Evolutionary conservation across 2,113 vertebrate species (phyloP).

Genomic region (Scortum barcoo): DNA sequence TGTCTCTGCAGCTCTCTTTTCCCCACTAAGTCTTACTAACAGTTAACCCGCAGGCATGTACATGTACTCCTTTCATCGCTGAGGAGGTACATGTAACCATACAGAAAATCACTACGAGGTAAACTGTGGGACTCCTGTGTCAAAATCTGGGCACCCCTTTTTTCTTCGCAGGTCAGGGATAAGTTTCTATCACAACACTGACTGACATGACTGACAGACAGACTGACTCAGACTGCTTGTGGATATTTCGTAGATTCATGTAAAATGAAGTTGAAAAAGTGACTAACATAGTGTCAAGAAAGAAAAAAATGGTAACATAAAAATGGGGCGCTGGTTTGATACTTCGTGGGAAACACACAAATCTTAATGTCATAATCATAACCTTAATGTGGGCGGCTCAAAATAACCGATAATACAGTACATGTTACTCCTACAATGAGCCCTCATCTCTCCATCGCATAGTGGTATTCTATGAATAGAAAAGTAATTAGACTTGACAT

Average conservation of each 20-base stretch:
- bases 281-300: background rate
- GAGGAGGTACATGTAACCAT: slow-evolving; percentile 63
- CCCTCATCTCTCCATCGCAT: background rate
- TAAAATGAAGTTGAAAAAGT: slow-evolving; percentile 31
- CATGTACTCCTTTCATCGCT: slow-evolving; percentile 75
- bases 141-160: slow-evolving; percentile 43
- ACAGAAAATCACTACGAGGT: slow-evolving; percentile 61
- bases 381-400: background rate
- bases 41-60: slow-evolving; percentile 80
- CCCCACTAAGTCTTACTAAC: slow-evolving; percentile 79
- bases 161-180: slow-evolving; percentile 18
- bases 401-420: background rate
- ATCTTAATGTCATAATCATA: background rate
- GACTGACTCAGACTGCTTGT: background rate
- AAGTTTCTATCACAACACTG: background rate
- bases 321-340: background rate
- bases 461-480: background rate
- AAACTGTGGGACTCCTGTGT: slow-evolving; percentile 55
- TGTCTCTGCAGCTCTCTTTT: slow-evolving; percentile 76
- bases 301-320: background rate
- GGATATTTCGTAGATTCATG: background rate
- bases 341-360: background rate
- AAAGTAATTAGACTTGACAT: background rate
- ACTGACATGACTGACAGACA: background rate
- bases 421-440: background rate